phyloP scores from a whole-genome alignment of 2,888 invertebrate genomes.

The Labia minor region DNA sequence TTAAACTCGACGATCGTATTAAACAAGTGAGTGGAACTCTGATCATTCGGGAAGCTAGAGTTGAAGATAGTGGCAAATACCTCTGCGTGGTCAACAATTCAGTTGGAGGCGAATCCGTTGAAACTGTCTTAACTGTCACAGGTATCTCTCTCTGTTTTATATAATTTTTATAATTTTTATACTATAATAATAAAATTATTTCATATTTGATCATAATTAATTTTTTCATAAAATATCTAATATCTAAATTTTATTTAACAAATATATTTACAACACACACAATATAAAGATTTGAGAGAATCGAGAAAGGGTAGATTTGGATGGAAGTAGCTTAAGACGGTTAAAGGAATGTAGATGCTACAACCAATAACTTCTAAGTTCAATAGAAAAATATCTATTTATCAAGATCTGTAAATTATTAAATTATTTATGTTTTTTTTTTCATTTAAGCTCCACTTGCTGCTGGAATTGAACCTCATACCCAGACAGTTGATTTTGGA shows the following conservation, averaged over 20 bases:
- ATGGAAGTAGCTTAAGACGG: too few species aligned
- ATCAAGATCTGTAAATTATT: too few species aligned
- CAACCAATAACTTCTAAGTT: too few species aligned
- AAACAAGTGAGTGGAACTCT: slow-evolving; percentile 89
- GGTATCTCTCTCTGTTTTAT: slow-evolving; percentile 37
- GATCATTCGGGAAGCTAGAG: slow-evolving; percentile 80
- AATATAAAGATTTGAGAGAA: too few species aligned
- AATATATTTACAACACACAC: too few species aligned
- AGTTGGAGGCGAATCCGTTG: slow-evolving; percentile 82
- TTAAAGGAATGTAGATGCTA: too few species aligned
- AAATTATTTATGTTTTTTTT: too few species aligned
- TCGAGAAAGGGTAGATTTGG: too few species aligned
- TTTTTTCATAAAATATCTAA: neutral
- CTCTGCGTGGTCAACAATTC: slow-evolving; percentile 90
- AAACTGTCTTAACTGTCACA: slow-evolving; percentile 83
- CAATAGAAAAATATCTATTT: too few species aligned
- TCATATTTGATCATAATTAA: neutral
- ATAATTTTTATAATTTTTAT: slow-evolving; percentile 14
- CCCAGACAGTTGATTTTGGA: slow-evolving; percentile 88
- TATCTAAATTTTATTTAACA: neutral
- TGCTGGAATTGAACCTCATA: slow-evolving; percentile 77
- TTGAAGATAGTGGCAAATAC: slow-evolving; percentile 89
- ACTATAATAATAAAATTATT: neutral
- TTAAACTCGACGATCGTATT: slow-evolving; percentile 76
- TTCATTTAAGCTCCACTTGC: slow-evolving; percentile 59